Evolutionary conservation across 2,113 vertebrate species (phyloP).

Genomic region (Corythornis cristatus): DNA sequence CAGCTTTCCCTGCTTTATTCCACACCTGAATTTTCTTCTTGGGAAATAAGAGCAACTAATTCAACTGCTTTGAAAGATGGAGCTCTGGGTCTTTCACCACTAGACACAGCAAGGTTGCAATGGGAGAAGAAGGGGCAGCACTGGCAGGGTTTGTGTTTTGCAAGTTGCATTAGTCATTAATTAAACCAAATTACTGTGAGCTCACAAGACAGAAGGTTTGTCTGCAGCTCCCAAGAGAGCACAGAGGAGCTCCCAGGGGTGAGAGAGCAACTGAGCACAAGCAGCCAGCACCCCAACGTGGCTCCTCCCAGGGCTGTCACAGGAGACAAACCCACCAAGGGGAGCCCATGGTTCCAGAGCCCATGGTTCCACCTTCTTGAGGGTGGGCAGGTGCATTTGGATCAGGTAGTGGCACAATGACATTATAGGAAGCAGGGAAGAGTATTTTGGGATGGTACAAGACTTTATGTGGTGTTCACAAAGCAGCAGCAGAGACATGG

Average conservation of each 20-base stretch:
- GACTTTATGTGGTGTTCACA: accelerated
- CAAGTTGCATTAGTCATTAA: not conserved
- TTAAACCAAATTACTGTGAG: not conserved
- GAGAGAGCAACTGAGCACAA: not conserved
- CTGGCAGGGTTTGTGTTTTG: not conserved
- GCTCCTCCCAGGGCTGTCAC: not conserved
- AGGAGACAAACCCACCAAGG: not conserved
- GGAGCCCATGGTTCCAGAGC: not conserved
- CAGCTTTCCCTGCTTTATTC: not conserved
- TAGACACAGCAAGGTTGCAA: not conserved
- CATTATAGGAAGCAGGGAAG: not conserved
- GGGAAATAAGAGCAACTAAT: not conserved
- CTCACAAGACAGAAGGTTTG: not conserved
- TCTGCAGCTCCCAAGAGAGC: not conserved
- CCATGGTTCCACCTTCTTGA: not conserved
- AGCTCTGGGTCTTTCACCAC: not conserved
- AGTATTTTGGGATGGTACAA: not conserved
- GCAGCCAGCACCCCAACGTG: accelerated
- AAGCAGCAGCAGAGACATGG: not conserved
- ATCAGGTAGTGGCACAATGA: not conserved
- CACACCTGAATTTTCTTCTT: not conserved
- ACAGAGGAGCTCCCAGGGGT: not conserved
- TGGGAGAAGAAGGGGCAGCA: not conserved
- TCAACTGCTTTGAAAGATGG: not conserved
- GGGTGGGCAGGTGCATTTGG: not conserved